A percentile compares a stretch with the other conserved stretches of the same genome.
Conservation (phyloP, 2,113 vertebrate genomes). For the Brachypteracias leptosomus region DNA sequence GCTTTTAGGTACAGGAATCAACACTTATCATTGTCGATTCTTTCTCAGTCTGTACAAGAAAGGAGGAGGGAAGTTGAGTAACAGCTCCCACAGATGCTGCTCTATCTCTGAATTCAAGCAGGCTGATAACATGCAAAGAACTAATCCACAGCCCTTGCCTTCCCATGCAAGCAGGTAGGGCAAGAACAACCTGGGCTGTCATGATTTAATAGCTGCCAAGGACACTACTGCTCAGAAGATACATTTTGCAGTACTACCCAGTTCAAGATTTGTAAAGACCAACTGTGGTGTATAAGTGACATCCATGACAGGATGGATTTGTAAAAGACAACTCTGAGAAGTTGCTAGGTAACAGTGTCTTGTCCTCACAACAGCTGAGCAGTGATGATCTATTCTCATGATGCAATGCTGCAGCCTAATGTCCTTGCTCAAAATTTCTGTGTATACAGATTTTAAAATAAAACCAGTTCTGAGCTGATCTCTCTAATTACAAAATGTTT, state of each 20-base stretch:
- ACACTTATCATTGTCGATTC: background rate
- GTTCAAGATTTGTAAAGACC: constrained; percentile 3
- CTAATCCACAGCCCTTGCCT: background rate
- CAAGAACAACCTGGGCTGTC: background rate
- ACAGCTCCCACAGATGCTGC: background rate
- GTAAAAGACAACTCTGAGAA: background rate
- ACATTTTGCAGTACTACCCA: background rate
- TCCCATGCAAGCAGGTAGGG: background rate
- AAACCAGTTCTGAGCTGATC: background rate
- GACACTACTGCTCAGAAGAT: background rate
- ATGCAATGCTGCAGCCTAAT: background rate
- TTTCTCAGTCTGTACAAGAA: background rate
- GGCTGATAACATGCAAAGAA: background rate
- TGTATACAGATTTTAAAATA: background rate
- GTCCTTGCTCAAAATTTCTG: background rate
- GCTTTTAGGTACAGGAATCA: background rate
- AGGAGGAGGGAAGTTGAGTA: background rate
- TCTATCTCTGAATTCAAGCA: background rate
- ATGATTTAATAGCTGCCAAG: background rate
- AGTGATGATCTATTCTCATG: background rate
- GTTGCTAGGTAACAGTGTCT: constrained; percentile 52
- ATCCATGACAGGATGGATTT: background rate
- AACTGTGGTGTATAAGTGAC: background rate
- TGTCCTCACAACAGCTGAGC: background rate
- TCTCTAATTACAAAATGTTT: background rate